phyloP scores from a whole-genome alignment of 1,140 invertebrate species.

The Leptopilina clavipes region DNA sequence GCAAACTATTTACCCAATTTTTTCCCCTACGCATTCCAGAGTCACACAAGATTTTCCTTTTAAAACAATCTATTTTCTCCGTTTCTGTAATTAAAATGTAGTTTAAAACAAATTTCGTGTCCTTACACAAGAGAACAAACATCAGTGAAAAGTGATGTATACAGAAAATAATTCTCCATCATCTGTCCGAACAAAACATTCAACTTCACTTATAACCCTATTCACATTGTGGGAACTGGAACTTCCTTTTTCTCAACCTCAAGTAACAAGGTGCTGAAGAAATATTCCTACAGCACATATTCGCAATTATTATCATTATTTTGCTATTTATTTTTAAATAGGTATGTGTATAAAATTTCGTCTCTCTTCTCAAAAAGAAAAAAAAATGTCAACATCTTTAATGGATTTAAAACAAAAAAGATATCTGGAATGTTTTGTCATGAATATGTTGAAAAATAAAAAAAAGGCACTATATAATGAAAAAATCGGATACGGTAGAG shows the following conservation, averaged over 20 bases:
- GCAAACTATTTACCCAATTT: neutral
- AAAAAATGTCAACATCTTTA: neutral
- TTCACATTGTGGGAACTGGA: constrained; percentile 18
- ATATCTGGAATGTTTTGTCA: neutral
- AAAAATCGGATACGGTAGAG: constrained; percentile 17
- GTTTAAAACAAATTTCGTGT: neutral
- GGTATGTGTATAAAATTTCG: too few relatives aligned
- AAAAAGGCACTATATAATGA: neutral
- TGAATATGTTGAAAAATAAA: neutral
- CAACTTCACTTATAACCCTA: constrained; percentile 13
- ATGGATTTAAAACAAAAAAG: neutral
- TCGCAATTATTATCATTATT: neutral
- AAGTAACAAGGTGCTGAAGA: constrained; percentile 17
- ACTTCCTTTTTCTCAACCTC: constrained; percentile 16
- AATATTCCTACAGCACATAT: neutral
- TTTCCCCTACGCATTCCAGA: too few relatives aligned
- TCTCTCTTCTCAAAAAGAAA: too few relatives aligned
- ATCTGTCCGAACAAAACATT: constrained; percentile 13
- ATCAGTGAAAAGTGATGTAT: neutral
- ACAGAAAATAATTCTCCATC: constrained; percentile 8
- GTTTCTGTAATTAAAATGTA: neutral
- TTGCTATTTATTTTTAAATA: neutral
- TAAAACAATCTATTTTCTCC: neutral
- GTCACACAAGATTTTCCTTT: neutral
- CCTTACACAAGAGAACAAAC: neutral